These are phyloP conservation scores for Parnassius apollo DNA, from an alignment of 2,888 invertebrate species.

Conservation along the genomic window DNA sequence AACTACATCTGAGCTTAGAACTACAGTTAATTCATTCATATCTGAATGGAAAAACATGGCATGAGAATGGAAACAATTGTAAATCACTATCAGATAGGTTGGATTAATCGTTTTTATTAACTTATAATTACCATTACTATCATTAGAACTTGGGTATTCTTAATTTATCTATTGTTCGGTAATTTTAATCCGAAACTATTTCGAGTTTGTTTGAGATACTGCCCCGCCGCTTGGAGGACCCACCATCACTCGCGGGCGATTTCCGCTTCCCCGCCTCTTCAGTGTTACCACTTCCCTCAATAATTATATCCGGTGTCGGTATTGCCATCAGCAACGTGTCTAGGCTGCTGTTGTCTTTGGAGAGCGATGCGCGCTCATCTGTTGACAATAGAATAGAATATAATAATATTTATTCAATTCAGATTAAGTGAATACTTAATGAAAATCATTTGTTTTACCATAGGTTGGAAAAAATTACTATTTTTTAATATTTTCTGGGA, in stretches of 20 bases:
- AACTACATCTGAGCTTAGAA: no score
- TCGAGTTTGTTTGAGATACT: constrained; percentile 45
- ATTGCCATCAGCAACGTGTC: constrained; percentile 60
- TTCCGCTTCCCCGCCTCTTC: constrained; percentile 47
- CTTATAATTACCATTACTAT: no score
- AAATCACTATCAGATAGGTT: no score
- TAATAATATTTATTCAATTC: no score
- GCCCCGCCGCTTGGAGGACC: constrained; percentile 46
- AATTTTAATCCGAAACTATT: constrained; percentile 29
- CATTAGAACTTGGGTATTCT: no score
- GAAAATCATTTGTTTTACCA: neutral
- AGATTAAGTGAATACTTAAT: neutral
- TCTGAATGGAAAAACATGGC: no score
- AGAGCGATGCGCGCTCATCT: constrained; percentile 49
- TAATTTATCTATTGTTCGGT: neutral
- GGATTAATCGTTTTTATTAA: no score
- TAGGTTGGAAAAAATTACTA: neutral
- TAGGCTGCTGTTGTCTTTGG: constrained; percentile 47
- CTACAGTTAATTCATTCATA: no score
- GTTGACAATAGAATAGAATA: constrained; percentile 36
- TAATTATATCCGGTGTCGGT: constrained; percentile 59
- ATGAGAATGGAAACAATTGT: no score
- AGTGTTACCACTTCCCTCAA: constrained; percentile 44
- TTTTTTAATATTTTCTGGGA: neutral
- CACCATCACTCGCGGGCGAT: constrained; percentile 45